These are phyloP conservation scores for Drosophila pseudoobscura DNA, from an alignment of 1,140 invertebrate species.

Conservation along the genomic window DNA sequence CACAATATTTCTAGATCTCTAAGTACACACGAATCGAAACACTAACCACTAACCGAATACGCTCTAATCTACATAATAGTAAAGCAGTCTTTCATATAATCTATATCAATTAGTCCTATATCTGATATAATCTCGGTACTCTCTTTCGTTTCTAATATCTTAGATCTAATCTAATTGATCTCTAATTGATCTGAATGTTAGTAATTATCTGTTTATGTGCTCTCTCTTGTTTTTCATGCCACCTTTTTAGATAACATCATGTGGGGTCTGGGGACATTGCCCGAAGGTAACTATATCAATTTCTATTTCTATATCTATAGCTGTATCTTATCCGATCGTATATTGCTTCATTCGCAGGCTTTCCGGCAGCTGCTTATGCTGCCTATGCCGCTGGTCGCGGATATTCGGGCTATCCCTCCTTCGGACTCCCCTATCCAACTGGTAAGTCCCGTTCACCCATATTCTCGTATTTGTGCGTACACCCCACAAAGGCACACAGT, in stretches of 20 bases:
- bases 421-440: slow-evolving; percentile 97
- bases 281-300: slow-evolving; percentile 89
- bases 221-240: slow-evolving; percentile 54
- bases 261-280: slow-evolving; percentile 98
- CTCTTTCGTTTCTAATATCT: slow-evolving; percentile 31
- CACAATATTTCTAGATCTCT: slow-evolving; percentile 53
- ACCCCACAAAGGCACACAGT: slow-evolving; percentile 3
- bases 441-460: slow-evolving; percentile 87
- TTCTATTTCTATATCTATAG: background rate
- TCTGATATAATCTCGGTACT: slow-evolving; percentile 50
- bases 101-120: slow-evolving; percentile 46
- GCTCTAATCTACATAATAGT: slow-evolving; percentile 34
- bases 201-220: slow-evolving; percentile 59
- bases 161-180: slow-evolving; percentile 46
- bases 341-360: slow-evolving; percentile 86
- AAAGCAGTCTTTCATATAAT: slow-evolving; percentile 52
- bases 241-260: slow-evolving; percentile 93
- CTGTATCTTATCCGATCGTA: background rate
- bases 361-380: slow-evolving; percentile 95
- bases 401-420: slow-evolving; percentile 97
- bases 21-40: slow-evolving; percentile 50
- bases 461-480: slow-evolving; percentile 3
- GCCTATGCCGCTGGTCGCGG: slow-evolving; percentile 96
- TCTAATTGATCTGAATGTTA: slow-evolving; percentile 47
- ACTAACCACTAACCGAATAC: slow-evolving; percentile 18